Conservation (phyloP, 1,140 invertebrate genomes). For the Tetragonula clypearis region DNA sequence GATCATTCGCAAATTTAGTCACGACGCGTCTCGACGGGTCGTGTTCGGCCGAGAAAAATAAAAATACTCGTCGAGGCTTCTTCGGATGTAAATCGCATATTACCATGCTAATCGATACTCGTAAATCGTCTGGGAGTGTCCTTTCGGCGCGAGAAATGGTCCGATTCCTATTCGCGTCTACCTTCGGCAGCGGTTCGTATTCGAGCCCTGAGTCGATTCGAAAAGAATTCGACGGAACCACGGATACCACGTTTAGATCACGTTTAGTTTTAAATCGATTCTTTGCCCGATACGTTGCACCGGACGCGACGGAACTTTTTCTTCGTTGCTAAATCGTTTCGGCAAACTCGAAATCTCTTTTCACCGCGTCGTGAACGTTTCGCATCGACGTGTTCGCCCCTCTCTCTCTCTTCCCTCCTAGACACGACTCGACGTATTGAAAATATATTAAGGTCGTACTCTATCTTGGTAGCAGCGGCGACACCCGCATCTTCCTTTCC, state of each 20-base stretch:
- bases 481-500: conserved; percentile 13
- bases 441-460: conserved; percentile 39
- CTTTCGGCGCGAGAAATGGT: conserved; percentile 58
- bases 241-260: background rate
- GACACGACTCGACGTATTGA: conserved; percentile 16
- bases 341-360: background rate
- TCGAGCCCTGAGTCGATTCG: background rate
- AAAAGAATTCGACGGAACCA: conserved; percentile 11
- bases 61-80: conserved; percentile 65
- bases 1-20: conserved; percentile 31
- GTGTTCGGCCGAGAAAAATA: conserved; percentile 39
- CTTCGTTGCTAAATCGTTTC: background rate
- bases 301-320: too few relatives aligned
- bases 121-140: conserved; percentile 67
- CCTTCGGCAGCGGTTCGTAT: conserved; percentile 28
- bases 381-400: background rate
- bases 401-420: background rate
- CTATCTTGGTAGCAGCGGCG: conserved; percentile 19
- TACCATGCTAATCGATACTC: conserved; percentile 73
- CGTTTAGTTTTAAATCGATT: conserved; percentile 26
- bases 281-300: background rate
- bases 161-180: conserved; percentile 45
- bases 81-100: conserved; percentile 67
- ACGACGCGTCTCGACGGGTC: background rate
- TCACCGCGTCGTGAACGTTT: background rate